A percentile compares a stretch with the other conserved stretches of the same genome.
Evolutionary conservation across 1,140 invertebrate genomes (phyloP).

Genomic region (Eufriesea mexicana): DNA sequence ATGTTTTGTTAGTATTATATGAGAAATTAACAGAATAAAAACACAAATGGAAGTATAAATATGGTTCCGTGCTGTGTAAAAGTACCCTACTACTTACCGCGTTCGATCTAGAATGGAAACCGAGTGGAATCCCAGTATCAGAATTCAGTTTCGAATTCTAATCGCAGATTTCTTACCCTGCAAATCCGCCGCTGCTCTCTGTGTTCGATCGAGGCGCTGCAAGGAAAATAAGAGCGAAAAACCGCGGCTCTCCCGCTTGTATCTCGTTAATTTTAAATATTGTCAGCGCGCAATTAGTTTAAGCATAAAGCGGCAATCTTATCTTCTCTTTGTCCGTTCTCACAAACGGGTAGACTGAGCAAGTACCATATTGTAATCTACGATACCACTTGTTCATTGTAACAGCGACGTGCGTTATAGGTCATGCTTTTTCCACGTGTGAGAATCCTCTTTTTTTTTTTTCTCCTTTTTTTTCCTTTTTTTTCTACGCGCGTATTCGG

Average conservation of each 20-base stretch:
- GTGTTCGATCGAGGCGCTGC: neutral
- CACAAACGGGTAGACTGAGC: constrained; percentile 46
- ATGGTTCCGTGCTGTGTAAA: constrained; percentile 14
- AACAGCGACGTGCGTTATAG: constrained; percentile 22
- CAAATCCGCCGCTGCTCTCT: neutral
- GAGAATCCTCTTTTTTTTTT: constrained; percentile 27
- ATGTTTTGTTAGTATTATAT: constrained; percentile 80
- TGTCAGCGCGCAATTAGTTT: constrained; percentile 72
- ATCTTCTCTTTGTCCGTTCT: constrained; percentile 74
- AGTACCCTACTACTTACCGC: neutral
- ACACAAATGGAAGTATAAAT: constrained; percentile 69
- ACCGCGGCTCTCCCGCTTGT: neutral
- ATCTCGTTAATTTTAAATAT: constrained; percentile 70
- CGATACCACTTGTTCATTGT: constrained; percentile 35
- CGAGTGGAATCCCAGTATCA: no score
- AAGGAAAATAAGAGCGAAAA: constrained; percentile 8
- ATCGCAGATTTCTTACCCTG: neutral
- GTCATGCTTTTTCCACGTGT: constrained; percentile 39
- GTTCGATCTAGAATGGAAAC: neutral
- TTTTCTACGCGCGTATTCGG: constrained; percentile 28
- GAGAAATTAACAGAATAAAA: constrained; percentile 78
- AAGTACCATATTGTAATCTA: constrained; percentile 58
- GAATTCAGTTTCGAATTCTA: neutral
- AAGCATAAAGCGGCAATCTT: constrained; percentile 73
- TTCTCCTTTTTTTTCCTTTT: constrained; percentile 10